Base-by-base conservation (phyloP, 1,140 invertebrate genomes). In the Bombus confusus region DNA sequence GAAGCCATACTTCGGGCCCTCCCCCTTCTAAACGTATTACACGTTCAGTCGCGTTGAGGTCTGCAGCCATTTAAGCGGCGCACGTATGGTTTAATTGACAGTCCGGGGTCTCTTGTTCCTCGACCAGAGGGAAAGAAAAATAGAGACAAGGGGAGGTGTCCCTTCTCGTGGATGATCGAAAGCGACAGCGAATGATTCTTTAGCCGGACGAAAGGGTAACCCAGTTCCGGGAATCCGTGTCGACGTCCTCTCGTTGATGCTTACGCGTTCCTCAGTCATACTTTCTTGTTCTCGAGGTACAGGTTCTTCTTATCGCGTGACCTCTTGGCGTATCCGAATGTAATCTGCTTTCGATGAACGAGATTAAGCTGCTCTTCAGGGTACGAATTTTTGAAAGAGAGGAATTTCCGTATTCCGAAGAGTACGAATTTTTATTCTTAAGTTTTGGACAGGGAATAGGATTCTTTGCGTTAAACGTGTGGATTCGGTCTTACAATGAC, bases 21-120 rank as follows among this genome's bases (percentile, higher is more conserved):
- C 78, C 57, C 77, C 71, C 62, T 90, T 90, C 91, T 94, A 94
- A 94, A 92, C 87, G 91, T 92, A 94, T 94, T 94, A 94, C 78
- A 80, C 89, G 81, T 90, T 86, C 57, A 89, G 91, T 92, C 91
- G 91, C 91, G 90, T 93, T 91, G 91, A 90, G 88, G 92, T 89
- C 89, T 86, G 91, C 90, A 92, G 89, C 90, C 88, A 90, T 91
- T 92, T 91, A 90, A 91, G 59, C 72, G 59, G 73, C 66, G 85
- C 83, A 81, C 76, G 77, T 43, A 85, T n/a, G 69, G 74, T 82
- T 86, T 92, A 91, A 93, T 92, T 91, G 92, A 92, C 90, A 91
- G 75, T 52, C 43, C 52, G 82, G 69, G 76, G n/a, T 57, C 62
- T 59, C 62, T 69, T 52, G 37, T 59, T 39, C 80, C 52, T 57